Percentiles rank a stretch among this genome's conserved stretches.
Evolutionary conservation across 1,140 invertebrate species (phyloP).

Genomic region (Cryptotermes secundus): DNA sequence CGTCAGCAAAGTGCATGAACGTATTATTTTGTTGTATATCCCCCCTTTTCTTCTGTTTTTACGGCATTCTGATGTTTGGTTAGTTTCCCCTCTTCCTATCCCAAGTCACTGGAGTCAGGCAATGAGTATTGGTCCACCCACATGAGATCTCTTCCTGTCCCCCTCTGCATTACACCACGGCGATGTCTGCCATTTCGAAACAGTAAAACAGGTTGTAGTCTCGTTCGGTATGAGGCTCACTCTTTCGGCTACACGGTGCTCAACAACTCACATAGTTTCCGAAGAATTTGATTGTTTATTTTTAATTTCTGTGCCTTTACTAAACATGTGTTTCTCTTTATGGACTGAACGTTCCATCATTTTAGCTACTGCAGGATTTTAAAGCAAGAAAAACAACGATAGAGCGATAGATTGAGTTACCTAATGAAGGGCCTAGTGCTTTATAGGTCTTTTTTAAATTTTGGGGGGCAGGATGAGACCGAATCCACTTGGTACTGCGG

Average conservation of each 20-base stretch:
- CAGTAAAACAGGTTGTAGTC: conserved; percentile 11
- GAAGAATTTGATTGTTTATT: too few species aligned
- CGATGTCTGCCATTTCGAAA: background rate
- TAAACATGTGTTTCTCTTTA: too few species aligned
- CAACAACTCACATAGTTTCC: background rate
- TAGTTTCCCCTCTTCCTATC: background rate
- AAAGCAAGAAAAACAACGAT: too few species aligned
- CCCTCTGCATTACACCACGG: background rate
- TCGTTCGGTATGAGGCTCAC: background rate
- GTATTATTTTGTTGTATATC: background rate
- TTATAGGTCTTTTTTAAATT: too few species aligned
- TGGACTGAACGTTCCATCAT: too few species aligned
- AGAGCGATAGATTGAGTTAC: too few species aligned
- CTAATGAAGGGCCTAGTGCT: too few species aligned
- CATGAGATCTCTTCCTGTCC: background rate
- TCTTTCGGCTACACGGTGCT: background rate
- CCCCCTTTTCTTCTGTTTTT: background rate
- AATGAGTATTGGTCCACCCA: background rate
- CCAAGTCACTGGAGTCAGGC: too few species aligned
- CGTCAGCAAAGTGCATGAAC: background rate
- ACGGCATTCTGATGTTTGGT: background rate
- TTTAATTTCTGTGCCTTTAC: too few species aligned
- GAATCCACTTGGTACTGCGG: too few species aligned
- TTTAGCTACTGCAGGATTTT: too few species aligned
- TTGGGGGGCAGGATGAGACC: too few species aligned